Evolutionary conservation across 2,888 invertebrate species (phyloP), one percentile per base, ranked within the genome.

Genomic region (Anorthoa munda): DNA sequence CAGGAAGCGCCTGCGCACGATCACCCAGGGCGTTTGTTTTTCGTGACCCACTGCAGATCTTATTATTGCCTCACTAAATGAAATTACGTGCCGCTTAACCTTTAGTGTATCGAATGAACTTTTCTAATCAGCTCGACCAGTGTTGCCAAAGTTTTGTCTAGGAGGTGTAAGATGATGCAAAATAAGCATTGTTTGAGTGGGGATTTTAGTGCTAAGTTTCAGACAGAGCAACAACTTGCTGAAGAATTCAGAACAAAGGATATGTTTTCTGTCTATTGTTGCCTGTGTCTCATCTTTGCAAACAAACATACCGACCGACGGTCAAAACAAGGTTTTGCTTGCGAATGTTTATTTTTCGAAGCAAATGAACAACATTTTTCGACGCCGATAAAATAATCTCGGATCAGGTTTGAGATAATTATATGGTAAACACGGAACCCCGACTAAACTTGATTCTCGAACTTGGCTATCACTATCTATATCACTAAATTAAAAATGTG

Each of bases 11-110:
- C 66, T 68, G 82, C 80, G 86, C 88, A 89, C 88, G 89, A 89
- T 86, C 84, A 87, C 91, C 87, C 64, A 60, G 66, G 88, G 91
- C 90, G 82, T 86, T 83, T 75, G 86, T 89, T 89, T 89, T 89
- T 89, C 92, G 91, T 92, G 91, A 91, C 89, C 89, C 86, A 89
- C 85, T 87, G 72, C 75, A 79, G 82, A 82, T 81, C 80, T 86
- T 78, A 85, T 72, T 86, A 75, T 84, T 85, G 70, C 79, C 66
- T 66, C 69, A 77, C 78, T 74, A 65, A 80, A 83, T 87, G 76
- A 86, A 87, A 83, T 84, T 83, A 86, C 79, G 74, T 81, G 66
- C 79, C 68, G 48, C 70, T 83, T 76, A 79, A 79, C 81, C 84
- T 77, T 84, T 86, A 79, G 66, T 63, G 77, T 85, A 81, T 87